phyloP scores from a whole-genome alignment of 2,797 vertebrate genomes.

The Notamacropus eugenii region DNA sequence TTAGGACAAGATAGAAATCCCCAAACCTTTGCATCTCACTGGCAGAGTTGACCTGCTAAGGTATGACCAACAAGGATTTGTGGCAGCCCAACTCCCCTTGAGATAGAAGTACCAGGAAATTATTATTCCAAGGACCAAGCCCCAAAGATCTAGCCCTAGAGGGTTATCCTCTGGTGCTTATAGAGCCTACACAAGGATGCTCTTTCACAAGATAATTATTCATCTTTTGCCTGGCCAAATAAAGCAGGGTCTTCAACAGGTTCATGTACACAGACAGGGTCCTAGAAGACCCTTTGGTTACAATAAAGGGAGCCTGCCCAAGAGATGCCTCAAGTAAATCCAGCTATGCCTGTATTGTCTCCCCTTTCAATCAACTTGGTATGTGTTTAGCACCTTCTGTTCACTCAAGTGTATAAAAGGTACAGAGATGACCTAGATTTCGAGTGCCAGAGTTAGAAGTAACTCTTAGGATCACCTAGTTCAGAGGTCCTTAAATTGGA shows the following conservation, averaged over 20 bases:
- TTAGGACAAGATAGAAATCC: constrained; percentile 18
- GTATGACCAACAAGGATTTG: neutral
- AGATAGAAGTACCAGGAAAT: neutral
- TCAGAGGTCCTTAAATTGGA: neutral
- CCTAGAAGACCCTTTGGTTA: neutral
- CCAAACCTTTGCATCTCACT: neutral
- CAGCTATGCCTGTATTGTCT: neutral
- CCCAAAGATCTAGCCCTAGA: neutral
- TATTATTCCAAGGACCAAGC: neutral
- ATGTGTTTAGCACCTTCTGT: neutral
- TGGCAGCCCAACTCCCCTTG: neutral
- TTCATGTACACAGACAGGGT: neutral
- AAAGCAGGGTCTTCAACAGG: neutral
- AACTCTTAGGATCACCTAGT: neutral
- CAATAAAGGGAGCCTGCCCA: neutral
- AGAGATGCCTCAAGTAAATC: neutral
- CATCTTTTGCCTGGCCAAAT: neutral
- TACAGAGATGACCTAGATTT: neutral
- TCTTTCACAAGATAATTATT: neutral
- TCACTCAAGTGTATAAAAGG: neutral
- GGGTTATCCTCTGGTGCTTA: neutral
- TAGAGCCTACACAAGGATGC: neutral
- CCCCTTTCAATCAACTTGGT: neutral
- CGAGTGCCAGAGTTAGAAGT: neutral
- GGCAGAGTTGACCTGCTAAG: neutral